phyloP scores from a whole-genome alignment of 1,140 invertebrate genomes.

The Eumeta japonica region DNA sequence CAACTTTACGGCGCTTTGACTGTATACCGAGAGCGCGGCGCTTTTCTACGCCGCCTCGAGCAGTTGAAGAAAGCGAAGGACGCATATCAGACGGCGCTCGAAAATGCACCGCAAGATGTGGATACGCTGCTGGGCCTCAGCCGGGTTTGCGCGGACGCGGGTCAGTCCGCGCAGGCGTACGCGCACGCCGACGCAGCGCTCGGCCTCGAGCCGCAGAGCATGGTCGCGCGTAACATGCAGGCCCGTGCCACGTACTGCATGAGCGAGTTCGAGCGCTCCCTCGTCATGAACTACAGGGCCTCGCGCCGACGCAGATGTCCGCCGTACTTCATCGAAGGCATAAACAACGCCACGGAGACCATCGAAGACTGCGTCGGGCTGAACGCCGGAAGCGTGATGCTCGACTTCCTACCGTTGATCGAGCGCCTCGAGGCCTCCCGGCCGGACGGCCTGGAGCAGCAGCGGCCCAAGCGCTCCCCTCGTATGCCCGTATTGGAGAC shows the following conservation, averaged over 20 bases:
- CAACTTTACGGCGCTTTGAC: constrained; percentile 54
- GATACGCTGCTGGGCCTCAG: constrained; percentile 50
- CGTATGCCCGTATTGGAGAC: constrained; percentile 34
- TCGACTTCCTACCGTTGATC: constrained; percentile 44
- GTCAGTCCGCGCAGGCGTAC: constrained; percentile 51
- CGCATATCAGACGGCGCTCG: constrained; percentile 52
- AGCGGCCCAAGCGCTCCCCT: constrained; percentile 31
- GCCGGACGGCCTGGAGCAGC: constrained; percentile 27
- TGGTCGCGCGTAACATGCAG: constrained; percentile 53
- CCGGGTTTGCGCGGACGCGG: constrained; percentile 49
- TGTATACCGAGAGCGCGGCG: constrained; percentile 53
- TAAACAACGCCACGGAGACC: constrained; percentile 50
- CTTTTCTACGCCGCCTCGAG: constrained; percentile 48
- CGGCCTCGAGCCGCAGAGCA: constrained; percentile 43
- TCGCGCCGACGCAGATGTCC: constrained; percentile 50
- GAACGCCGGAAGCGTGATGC: constrained; percentile 44
- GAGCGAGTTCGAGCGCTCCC: constrained; percentile 58
- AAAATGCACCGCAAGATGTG: constrained; percentile 48
- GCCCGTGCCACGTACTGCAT: constrained; percentile 57
- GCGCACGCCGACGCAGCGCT: constrained; percentile 54
- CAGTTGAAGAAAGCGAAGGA: constrained; percentile 52
- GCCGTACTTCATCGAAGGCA: constrained; percentile 56
- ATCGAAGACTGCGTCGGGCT: constrained; percentile 46
- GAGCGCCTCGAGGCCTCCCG: constrained; percentile 33
- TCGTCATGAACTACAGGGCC: constrained; percentile 54